A percentile compares a stretch with the other conserved stretches of the same genome.
These are phyloP conservation scores for Pristionchus japonicus DNA, from an alignment of 2,888 invertebrate species.

Conservation along the genomic window DNA sequence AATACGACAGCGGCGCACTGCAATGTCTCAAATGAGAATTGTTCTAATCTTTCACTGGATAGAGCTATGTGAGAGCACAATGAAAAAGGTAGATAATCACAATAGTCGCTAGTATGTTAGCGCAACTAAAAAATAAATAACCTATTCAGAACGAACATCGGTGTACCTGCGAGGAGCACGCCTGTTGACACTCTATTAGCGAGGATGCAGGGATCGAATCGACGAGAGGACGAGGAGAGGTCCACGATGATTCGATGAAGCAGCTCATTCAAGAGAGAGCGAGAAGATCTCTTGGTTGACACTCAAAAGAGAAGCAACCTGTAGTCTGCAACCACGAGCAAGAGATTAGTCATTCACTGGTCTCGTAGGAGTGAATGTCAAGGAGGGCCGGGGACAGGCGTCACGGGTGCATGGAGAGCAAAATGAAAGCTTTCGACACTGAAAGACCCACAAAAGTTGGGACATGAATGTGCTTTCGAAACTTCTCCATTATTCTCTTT, in stretches of 20 bases:
- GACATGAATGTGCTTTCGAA: not conserved
- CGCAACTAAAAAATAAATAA: too few relatives aligned
- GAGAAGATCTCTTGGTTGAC: not conserved
- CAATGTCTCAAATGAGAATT: too few relatives aligned
- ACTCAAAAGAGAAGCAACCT: not conserved
- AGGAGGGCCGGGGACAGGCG: not conserved
- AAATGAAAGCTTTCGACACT: not conserved
- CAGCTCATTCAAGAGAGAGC: not conserved
- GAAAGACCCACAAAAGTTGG: not conserved
- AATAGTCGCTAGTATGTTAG: too few relatives aligned
- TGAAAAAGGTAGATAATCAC: too few relatives aligned
- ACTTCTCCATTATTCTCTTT: too few relatives aligned
- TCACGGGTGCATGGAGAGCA: not conserved
- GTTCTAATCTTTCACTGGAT: too few relatives aligned
- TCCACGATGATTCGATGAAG: not conserved
- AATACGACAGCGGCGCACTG: not conserved
- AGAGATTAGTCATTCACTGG: not conserved
- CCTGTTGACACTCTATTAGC: not conserved
- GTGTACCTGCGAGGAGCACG: not conserved
- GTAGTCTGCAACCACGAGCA: not conserved
- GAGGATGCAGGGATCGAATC: not conserved
- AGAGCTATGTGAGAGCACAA: too few relatives aligned
- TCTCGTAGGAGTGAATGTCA: not conserved
- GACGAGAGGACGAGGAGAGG: not conserved
- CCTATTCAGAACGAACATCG: too few relatives aligned